These are phyloP conservation scores for Plusia festucae DNA, from an alignment of 2,888 invertebrate species.

Conservation along the genomic window DNA sequence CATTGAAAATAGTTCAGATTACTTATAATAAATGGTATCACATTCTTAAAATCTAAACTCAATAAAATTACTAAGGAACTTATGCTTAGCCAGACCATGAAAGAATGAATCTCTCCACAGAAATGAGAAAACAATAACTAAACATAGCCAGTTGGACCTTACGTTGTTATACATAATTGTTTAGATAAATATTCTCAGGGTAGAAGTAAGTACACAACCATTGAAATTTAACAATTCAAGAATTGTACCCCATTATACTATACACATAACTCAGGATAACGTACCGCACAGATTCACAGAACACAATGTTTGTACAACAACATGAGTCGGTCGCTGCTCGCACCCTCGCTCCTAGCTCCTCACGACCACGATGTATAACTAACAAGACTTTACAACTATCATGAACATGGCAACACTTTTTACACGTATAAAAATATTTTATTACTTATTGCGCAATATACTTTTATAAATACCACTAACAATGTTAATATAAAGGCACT, in stretches of 20 bases:
- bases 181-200: slow-evolving; percentile 63
- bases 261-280: slow-evolving; percentile 43
- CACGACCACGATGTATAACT: slow-evolving; percentile 61
- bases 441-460: slow-evolving; percentile 83
- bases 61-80: slow-evolving; percentile 86
- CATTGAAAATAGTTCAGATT: slow-evolving; percentile 76
- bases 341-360: slow-evolving; percentile 20
- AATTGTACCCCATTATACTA: slow-evolving; percentile 67
- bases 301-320: slow-evolving; percentile 59
- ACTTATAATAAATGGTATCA: slow-evolving; percentile 88
- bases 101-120: slow-evolving; percentile 75
- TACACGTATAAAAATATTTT: slow-evolving; percentile 88
- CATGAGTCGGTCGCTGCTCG: slow-evolving; percentile 55
- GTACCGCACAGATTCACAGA: slow-evolving; percentile 54
- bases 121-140: slow-evolving; percentile 67
- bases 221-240: slow-evolving; percentile 72
- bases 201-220: slow-evolving; percentile 88
- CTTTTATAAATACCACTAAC: slow-evolving; percentile 86
- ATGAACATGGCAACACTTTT: slow-evolving; percentile 88
- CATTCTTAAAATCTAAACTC: slow-evolving; percentile 84
- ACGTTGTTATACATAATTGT: slow-evolving; percentile 61
- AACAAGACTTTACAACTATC: slow-evolving; percentile 79
- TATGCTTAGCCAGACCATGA: slow-evolving; percentile 83
- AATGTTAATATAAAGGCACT: slow-evolving; percentile 86
- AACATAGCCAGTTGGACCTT: slow-evolving; percentile 69